A percentile compares a stretch with the other conserved stretches of the same genome.
Evolutionary conservation across 2,888 invertebrate species (phyloP).

Genomic region (Ophioninae sp.): DNA sequence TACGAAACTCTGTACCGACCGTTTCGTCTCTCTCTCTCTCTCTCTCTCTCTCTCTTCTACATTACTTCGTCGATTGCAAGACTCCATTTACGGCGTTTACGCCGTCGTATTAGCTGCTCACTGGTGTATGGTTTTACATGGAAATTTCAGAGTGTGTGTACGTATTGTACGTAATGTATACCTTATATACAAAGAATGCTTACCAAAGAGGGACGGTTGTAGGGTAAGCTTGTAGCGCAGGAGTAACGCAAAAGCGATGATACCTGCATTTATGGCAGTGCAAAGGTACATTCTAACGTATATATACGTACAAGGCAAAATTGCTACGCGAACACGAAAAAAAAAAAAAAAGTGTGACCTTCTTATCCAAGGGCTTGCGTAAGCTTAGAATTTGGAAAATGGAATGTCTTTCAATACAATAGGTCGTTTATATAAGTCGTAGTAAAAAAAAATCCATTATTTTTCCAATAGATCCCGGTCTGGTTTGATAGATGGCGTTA

Average conservation of each 20-base stretch:
- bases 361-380: not conserved
- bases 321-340: not conserved
- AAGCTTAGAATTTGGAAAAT: not conserved
- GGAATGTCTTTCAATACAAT: not conserved
- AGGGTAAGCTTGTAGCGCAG: constrained; percentile 23
- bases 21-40: constrained; percentile 1
- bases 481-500: too few relatives aligned
- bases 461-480: too few relatives aligned
- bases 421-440: too few relatives aligned
- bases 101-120: constrained; percentile 55
- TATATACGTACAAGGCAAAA: not conserved
- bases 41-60: constrained; percentile 14
- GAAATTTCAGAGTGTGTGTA: not conserved
- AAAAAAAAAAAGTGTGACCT: too few relatives aligned
- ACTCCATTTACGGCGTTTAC: constrained; percentile 60
- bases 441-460: too few relatives aligned
- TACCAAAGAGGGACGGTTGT: not conserved
- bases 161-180: not conserved
- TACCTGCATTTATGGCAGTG: constrained; percentile 37
- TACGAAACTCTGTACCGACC: not conserved
- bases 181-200: constrained; percentile 5
- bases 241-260: constrained; percentile 32
- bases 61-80: constrained; percentile 49
- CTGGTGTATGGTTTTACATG: constrained; percentile 15
- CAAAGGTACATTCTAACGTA: constrained; percentile 21